Conservation (phyloP, 2,888 invertebrate species). For the Temnothorax rugatulus region DNA sequence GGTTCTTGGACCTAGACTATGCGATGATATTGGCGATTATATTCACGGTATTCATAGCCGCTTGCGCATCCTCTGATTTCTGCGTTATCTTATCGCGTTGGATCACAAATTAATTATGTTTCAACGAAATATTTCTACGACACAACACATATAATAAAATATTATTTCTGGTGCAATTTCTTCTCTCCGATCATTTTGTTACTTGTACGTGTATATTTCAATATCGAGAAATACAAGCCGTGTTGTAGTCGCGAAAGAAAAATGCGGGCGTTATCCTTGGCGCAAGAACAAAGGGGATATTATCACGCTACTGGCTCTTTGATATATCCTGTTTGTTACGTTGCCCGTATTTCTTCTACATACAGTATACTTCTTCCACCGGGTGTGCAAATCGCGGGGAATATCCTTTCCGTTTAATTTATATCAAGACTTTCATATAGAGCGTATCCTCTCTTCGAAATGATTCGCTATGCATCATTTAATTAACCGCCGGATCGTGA, state of each 20-base stretch:
- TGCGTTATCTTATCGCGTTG: background rate
- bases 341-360: slow-evolving; percentile 30
- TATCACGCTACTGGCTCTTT: slow-evolving; percentile 36
- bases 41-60: background rate
- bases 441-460: background rate
- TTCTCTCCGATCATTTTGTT: background rate
- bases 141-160: background rate
- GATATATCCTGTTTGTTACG: slow-evolving; percentile 41
- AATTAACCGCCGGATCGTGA: background rate
- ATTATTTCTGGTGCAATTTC: background rate
- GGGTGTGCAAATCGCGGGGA: background rate
- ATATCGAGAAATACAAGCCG: slow-evolving; percentile 38
- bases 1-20: background rate
- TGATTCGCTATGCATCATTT: background rate
- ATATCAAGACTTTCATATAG: background rate
- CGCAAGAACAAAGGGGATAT: slow-evolving; percentile 42
- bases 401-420: slow-evolving; percentile 7
- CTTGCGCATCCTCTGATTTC: background rate
- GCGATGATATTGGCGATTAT: slow-evolving; percentile 7
- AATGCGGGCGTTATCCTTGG: slow-evolving; percentile 51
- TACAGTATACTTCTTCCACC: slow-evolving; percentile 7
- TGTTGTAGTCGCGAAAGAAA: slow-evolving; percentile 27
- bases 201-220: slow-evolving; percentile 7
- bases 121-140: background rate
- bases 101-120: slow-evolving; percentile 19